Evolutionary conservation across 2,888 invertebrate species (phyloP).

Genomic region (Tigriopus californicus): DNA sequence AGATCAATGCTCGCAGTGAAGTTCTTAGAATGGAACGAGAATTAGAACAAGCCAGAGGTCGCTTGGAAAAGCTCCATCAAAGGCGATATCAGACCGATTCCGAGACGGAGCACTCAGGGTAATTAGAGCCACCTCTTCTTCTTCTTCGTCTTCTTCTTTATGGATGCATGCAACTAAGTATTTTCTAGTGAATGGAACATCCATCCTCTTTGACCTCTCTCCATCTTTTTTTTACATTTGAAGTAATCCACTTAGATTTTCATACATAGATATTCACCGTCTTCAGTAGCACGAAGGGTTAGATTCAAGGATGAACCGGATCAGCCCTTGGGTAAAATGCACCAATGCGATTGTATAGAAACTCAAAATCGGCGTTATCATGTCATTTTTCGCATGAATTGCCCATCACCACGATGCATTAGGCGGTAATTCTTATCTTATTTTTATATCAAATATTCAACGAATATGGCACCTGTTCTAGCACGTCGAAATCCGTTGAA

Average conservation of each 20-base stretch:
- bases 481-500: too few species aligned
- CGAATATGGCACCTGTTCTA: too few species aligned
- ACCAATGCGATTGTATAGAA: too few species aligned
- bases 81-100: conserved; percentile 12
- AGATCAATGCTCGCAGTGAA: conserved; percentile 49
- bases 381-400: too few species aligned
- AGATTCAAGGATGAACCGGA: too few species aligned
- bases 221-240: not conserved
- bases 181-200: not conserved
- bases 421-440: too few species aligned
- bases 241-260: not conserved
- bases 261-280: not conserved
- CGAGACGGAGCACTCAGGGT: conserved; percentile 16
- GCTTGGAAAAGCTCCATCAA: conserved; percentile 35
- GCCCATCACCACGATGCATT: too few species aligned
- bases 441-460: too few species aligned
- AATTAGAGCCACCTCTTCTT: not conserved
- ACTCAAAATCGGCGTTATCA: too few species aligned
- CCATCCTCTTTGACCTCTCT: not conserved
- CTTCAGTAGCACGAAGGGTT: not conserved
- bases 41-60: conserved; percentile 72
- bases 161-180: not conserved
- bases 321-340: too few species aligned
- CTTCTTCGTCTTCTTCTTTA: not conserved
- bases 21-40: conserved; percentile 86